Conservation (phyloP, 2,113 vertebrate species). For the Ictalurus punctatus region DNA sequence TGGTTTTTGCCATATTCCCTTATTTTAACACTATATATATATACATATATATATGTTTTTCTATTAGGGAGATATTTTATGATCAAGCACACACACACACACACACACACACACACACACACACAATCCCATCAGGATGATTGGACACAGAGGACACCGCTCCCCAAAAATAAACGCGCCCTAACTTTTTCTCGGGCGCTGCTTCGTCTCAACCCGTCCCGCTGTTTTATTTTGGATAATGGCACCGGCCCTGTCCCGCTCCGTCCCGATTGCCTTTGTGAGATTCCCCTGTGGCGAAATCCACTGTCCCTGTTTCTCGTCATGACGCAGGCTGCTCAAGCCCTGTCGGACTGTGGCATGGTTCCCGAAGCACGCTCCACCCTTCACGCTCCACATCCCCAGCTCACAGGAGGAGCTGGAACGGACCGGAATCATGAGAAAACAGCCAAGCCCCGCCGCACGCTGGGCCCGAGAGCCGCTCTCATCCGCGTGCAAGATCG, state of each 20-base stretch:
- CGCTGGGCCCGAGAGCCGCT: constrained; percentile 27
- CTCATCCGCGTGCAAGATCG: constrained; percentile 23
- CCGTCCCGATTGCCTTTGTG: constrained; percentile 33
- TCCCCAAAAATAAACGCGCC: constrained; percentile 46
- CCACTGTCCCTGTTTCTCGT: constrained; percentile 51
- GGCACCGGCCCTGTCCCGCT: constrained; percentile 21
- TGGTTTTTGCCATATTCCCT: neutral
- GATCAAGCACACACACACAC: constrained; percentile 9
- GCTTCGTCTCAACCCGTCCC: constrained; percentile 44
- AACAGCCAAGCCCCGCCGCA: constrained; percentile 5
- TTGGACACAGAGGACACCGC: constrained; percentile 4
- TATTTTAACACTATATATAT: neutral
- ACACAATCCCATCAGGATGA: neutral
- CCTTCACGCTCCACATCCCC: constrained; percentile 12
- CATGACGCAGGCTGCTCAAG: constrained; percentile 26
- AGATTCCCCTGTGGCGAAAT: constrained; percentile 46
- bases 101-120: constrained; percentile 24
- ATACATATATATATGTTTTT: neutral
- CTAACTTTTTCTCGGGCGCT: constrained; percentile 32
- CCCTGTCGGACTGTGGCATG: neutral
- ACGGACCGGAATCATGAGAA: neutral
- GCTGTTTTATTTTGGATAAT: constrained; percentile 32
- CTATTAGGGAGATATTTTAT: neutral
- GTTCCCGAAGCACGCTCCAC: neutral
- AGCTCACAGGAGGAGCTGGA: constrained; percentile 2